These are phyloP conservation scores for Python bivittatus DNA, from an alignment of 2,113 vertebrate genomes.

Conservation along the genomic window DNA sequence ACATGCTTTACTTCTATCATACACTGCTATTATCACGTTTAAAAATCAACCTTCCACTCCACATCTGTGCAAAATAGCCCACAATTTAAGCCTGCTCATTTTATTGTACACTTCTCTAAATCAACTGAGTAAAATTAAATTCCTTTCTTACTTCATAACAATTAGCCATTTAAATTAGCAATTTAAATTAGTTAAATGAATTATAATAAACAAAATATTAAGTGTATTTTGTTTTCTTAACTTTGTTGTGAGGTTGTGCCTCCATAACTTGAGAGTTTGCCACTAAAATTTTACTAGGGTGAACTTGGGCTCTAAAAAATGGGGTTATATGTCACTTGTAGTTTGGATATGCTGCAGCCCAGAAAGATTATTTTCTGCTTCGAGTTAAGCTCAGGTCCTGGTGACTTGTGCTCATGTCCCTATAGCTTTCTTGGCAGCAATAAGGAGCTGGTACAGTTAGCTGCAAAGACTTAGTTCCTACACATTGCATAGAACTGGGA, in stretches of 20 bases:
- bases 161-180: background rate
- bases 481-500: background rate
- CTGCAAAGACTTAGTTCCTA: background rate
- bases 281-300: background rate
- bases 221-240: background rate
- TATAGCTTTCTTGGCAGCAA: background rate
- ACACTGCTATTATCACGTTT: background rate
- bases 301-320: background rate
- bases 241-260: background rate
- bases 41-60: background rate
- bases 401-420: background rate
- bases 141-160: background rate
- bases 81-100: background rate
- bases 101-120: background rate
- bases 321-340: background rate
- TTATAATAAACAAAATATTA: background rate
- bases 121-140: background rate
- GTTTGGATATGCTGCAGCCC: background rate
- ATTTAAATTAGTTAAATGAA: background rate
- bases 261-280: background rate
- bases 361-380: background rate
- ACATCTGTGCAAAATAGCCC: background rate
- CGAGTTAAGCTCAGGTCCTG: background rate
- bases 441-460: background rate
- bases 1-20: background rate